Conservation (phyloP, 2,797 vertebrate genomes). For the Novumbra hubbsi region DNA sequence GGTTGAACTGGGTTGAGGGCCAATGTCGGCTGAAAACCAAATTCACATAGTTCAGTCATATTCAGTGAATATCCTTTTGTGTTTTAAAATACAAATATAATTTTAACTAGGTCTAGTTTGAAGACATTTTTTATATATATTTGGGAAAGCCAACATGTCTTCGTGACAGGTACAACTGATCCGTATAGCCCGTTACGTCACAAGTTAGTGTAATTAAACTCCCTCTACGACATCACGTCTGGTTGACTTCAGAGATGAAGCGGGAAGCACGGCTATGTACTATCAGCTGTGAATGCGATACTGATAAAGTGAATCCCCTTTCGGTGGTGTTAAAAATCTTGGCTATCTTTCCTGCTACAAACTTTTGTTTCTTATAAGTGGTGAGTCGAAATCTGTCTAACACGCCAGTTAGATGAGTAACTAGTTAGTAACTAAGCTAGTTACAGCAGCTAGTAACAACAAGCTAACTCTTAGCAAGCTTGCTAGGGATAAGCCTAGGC, state of each 20-base stretch:
- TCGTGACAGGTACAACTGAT: too few relatives aligned
- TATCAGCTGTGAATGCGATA: not conserved
- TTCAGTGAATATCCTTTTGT: too few relatives aligned
- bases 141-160: too few relatives aligned
- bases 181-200: too few relatives aligned
- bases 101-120: too few relatives aligned
- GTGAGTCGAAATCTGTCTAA: not conserved
- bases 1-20: too few relatives aligned
- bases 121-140: too few relatives aligned
- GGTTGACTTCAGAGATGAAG: not conserved
- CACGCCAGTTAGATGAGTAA: not conserved
- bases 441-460: not conserved
- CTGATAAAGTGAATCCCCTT: not conserved
- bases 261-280: not conserved
- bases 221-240: not conserved
- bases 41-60: too few relatives aligned
- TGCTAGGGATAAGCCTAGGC: not conserved
- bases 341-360: not conserved
- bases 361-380: not conserved
- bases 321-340: not conserved
- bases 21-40: too few relatives aligned
- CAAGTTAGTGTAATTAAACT: too few relatives aligned
- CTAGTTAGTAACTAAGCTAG: not conserved
- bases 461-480: not conserved
- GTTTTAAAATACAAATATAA: too few relatives aligned